Conservation (phyloP, 2,797 vertebrate genomes). For the Dipus sagitta region DNA sequence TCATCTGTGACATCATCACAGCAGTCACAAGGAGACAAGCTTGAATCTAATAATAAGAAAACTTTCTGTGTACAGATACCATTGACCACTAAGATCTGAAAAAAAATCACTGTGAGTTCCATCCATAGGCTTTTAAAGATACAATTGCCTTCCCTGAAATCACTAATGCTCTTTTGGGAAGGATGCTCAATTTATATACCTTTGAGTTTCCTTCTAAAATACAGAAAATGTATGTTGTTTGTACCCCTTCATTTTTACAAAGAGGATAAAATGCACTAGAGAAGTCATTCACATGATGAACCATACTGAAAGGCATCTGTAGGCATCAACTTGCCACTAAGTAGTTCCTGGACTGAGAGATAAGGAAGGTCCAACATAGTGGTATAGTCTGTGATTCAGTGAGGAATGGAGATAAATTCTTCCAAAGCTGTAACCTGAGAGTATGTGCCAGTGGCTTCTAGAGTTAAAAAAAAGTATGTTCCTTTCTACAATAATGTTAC, state of each 20-base stretch:
- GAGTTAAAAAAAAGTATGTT: slow-evolving; percentile 37
- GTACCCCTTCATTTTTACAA: not conserved
- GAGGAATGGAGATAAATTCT: slow-evolving; percentile 6
- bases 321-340: not conserved
- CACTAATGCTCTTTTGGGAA: not conserved
- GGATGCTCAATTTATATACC: not conserved
- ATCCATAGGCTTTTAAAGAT: slow-evolving; percentile 33
- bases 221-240: not conserved
- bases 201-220: slow-evolving; percentile 34
- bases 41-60: slow-evolving; percentile 19
- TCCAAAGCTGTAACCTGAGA: slow-evolving; percentile 24
- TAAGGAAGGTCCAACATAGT: not conserved
- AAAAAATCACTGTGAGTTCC: not conserved
- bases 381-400: not conserved
- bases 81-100: slow-evolving; percentile 11
- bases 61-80: not conserved
- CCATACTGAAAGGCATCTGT: not conserved
- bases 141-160: slow-evolving; percentile 16
- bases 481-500: not conserved
- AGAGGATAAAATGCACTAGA: not conserved
- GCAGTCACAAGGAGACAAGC: slow-evolving; percentile 8
- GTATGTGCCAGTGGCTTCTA: not conserved
- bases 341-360: not conserved
- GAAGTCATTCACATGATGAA: not conserved
- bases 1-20: not conserved